Base-by-base conservation (phyloP, 1,140 invertebrate species). In the Neomicropteryx cornuta region DNA sequence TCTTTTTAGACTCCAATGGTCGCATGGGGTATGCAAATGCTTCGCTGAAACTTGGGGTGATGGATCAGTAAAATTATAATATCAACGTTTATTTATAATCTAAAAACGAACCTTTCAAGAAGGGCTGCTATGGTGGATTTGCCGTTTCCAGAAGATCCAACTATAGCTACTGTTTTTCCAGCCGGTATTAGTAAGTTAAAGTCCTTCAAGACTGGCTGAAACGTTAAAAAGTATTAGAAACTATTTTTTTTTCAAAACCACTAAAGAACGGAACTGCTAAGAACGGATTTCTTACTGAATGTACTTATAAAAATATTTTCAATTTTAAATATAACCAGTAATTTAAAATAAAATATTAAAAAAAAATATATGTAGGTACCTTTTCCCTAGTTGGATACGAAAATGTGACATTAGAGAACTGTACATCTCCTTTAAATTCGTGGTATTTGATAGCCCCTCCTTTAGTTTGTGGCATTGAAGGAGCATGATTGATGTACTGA, bases 41-140 rank as follows among this genome's bases (percentile, higher is more conserved):
- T n/a, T n/a, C n/a, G n/a, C n/a, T n/a, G n/a, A n/a, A n/a, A n/a
- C n/a, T n/a, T n/a, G n/a, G n/a, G n/a, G n/a, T n/a, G n/a, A n/a
- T n/a, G n/a, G n/a, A n/a, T n/a, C n/a, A n/a, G n/a, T n/a, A n/a
- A n/a, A n/a, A n/a, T n/a, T n/a, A n/a, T n/a, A n/a, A n/a, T n/a
- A n/a, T n/a, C n/a, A n/a, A n/a, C n/a, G n/a, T n/a, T n/a, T n/a
- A n/a, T n/a, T n/a, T n/a, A n/a, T n/a, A n/a, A n/a, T n/a, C n/a
- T 30, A 29, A 16, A 14, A 21, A 17, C 34, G 42, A 58, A 83
- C 77, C 87, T 77, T 68, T 95, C 88, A 29, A 97, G 56, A 20
- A 97, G 64, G 3, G 77, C 73, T 14, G 85, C 89, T 18, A 95
- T 76, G 1, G 92, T 95, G 2, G 88, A 92, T 69, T 97, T 96